phyloP scores from a whole-genome alignment of 2,797 vertebrate species.

The Brachyrhaphis roseni region DNA sequence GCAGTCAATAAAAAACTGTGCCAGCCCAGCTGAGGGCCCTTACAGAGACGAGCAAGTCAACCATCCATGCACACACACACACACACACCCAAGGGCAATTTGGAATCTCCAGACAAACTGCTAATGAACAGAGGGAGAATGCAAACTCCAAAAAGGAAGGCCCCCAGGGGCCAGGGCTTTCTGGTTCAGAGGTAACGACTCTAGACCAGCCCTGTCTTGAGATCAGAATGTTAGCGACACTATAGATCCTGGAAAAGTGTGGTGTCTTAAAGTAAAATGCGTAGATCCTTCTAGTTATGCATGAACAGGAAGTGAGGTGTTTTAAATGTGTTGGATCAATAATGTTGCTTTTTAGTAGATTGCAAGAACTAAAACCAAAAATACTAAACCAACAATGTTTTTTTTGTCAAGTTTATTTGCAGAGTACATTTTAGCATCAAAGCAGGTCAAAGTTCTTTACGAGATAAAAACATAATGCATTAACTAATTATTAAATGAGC shows the following conservation, averaged over 20 bases:
- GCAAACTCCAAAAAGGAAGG: neutral
- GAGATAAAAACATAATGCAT: too few relatives aligned
- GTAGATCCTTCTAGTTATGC: neutral
- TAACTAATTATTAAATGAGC: too few relatives aligned
- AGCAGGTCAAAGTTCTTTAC: too few relatives aligned
- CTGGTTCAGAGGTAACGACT: neutral
- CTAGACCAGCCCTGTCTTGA: neutral
- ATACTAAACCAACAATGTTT: neutral
- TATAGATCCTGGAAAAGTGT: neutral
- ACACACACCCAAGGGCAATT: neutral
- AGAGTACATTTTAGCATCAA: too few relatives aligned
- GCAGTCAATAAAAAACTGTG: neutral
- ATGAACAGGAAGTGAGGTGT: neutral
- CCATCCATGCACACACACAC: neutral
- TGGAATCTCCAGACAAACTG: neutral
- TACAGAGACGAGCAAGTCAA: neutral
- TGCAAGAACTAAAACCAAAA: neutral
- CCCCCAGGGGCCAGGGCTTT: neutral
- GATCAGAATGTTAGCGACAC: neutral
- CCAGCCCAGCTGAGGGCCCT: neutral
- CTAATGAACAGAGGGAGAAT: neutral
- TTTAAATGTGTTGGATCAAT: neutral
- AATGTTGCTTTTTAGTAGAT: neutral
- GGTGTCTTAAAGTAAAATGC: neutral
- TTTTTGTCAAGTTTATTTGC: neutral